Evolutionary conservation across 2,888 invertebrate species (phyloP), one percentile per base, ranked within the genome.

Genomic region (Oligia latruncula): DNA sequence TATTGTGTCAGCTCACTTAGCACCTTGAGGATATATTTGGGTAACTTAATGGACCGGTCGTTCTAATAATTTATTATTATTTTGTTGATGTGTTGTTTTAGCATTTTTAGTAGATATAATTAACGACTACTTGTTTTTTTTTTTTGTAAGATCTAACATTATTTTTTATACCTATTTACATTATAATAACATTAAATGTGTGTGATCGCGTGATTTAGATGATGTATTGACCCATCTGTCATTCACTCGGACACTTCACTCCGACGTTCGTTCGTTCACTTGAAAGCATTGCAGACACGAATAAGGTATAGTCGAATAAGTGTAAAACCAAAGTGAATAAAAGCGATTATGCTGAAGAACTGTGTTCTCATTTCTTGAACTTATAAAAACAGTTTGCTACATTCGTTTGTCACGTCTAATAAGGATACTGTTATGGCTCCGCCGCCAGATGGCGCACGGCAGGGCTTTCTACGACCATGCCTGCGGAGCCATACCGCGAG

Each of bases 1-100:
- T 82, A 83, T 83, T 74, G 79, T 68, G 83, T 79, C 64, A 68
- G 84, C 79, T 81, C 64, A 62, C 60, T 71, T 66, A 23, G 74
- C 60, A 66, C 74, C 84, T 82, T 66, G 9, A 70, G 75, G 74
- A 73, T 43, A 72, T 71, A 68, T 72, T 67, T 70, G 15, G 5
- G 8, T 9, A 73, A n/a, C 20, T 55, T 84, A 75, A 40, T 52
- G 68, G 68, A 65, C 3, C 15, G 29, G 55, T 58, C 17, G 35
- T 52, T 23, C 11, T 17, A 60, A 52, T 66, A 62, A 71, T 71
- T 74, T 80, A 71, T 40, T n/a, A 64, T 64, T 62, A 64, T 71
- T 40, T 71, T 40, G 11, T n/a, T n/a, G 5, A n/a, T n/a, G n/a
- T 23, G 55, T 35, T 71, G 52, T 35, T 23, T 46, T 13, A 49